A percentile compares a stretch with the other conserved stretches of the same genome.
Conservation (phyloP, 2,888 invertebrate genomes). For the Eilema caniola region DNA sequence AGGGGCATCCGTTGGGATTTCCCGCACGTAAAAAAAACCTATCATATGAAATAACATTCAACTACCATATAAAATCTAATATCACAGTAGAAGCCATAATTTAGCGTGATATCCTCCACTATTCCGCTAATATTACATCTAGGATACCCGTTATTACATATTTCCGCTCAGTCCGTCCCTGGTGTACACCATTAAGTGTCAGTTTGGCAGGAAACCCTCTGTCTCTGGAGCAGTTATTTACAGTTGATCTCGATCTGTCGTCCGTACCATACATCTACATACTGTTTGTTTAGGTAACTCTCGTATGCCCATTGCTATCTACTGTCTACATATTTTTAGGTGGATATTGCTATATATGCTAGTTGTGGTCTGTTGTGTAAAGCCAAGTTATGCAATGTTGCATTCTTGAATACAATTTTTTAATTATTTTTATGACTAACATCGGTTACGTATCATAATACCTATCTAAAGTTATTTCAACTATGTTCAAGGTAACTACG, state of each 20-base stretch:
- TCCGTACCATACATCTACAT: slow-evolving; percentile 50
- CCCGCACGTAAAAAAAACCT: no score
- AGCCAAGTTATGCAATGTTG: background rate
- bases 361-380: background rate
- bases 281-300: slow-evolving; percentile 56
- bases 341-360: slow-evolving; percentile 2
- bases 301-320: slow-evolving; percentile 21
- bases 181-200: slow-evolving; percentile 69
- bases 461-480: no score
- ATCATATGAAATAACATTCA: background rate
- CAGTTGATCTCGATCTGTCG: slow-evolving; percentile 79
- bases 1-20: no score
- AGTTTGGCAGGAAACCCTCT: slow-evolving; percentile 79
- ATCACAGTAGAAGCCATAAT: slow-evolving; percentile 16
- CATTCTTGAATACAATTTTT: background rate
- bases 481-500: no score
- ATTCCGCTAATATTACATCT: slow-evolving; percentile 27
- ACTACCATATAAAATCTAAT: background rate
- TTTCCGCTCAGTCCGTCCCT: slow-evolving; percentile 44
- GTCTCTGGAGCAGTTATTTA: slow-evolving; percentile 80
- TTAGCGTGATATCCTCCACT: slow-evolving; percentile 17
- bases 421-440: background rate
- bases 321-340: slow-evolving; percentile 22
- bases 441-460: no score
- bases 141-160: slow-evolving; percentile 34